phyloP scores from a whole-genome alignment of 2,888 invertebrate species.

The Xestia c-nigrum region DNA sequence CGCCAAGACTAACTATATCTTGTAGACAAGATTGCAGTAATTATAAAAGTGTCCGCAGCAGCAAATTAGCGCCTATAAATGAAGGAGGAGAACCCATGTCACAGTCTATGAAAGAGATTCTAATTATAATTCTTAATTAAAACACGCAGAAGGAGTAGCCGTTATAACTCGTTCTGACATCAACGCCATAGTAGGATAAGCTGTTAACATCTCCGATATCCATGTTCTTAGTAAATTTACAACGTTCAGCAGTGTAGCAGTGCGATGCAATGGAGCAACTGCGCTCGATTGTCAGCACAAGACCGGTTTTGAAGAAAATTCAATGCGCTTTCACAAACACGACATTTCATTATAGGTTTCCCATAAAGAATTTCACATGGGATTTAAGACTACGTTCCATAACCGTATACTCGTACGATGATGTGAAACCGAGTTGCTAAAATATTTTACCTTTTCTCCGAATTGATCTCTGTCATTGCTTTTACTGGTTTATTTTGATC shows the following conservation, averaged over 20 bases:
- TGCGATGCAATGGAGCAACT: slow-evolving; percentile 43
- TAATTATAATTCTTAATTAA: slow-evolving; percentile 60
- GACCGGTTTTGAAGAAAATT: slow-evolving; percentile 84
- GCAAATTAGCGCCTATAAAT: slow-evolving; percentile 39
- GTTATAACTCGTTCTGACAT: slow-evolving; percentile 50
- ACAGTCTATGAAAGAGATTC: slow-evolving; percentile 36
- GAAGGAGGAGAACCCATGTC: slow-evolving; percentile 27
- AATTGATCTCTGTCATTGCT: neutral
- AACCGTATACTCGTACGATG: neutral
- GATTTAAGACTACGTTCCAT: slow-evolving; percentile 32
- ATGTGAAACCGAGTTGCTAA: slow-evolving; percentile 5
- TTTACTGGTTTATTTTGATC: slow-evolving; percentile 8
- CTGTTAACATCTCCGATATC: slow-evolving; percentile 50
- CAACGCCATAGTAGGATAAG: slow-evolving; percentile 42
- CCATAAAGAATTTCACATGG: slow-evolving; percentile 66
- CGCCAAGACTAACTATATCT: slow-evolving; percentile 19
- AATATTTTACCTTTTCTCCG: neutral
- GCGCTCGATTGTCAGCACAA: slow-evolving; percentile 54
- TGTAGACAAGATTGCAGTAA: slow-evolving; percentile 39
- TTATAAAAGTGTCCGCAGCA: slow-evolving; percentile 24
- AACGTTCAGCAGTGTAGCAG: slow-evolving; percentile 38
- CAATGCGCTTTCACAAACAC: slow-evolving; percentile 80
- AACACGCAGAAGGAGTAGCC: slow-evolving; percentile 50
- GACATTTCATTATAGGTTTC: slow-evolving; percentile 76
- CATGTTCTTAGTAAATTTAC: slow-evolving; percentile 55